Base-by-base conservation (phyloP, 2,113 vertebrate genomes). In the Cyrtonyx montezumae region DNA sequence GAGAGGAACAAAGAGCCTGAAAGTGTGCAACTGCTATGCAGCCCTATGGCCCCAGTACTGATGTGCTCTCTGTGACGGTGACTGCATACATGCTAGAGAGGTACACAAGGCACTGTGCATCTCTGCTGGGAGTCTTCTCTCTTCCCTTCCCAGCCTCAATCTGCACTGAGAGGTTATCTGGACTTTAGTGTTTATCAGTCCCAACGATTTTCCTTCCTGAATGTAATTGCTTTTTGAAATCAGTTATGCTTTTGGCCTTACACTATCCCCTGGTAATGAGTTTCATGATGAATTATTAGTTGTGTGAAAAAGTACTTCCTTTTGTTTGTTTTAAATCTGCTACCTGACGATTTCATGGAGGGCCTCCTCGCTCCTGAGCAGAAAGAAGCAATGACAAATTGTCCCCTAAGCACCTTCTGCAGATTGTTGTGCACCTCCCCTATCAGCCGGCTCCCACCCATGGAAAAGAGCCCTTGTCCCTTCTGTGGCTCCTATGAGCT, bases 21-120 rank as follows among this genome's bases (percentile, higher is more conserved):
- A 70, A 37, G 42, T 3, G 21, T 4, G 18, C 2, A 59, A 3
- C 0, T 2, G 30, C 63, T 26, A 0, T 61, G 20, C 21, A 66
- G 56, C 58, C 46, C 62, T 6, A 0, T 2, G 11, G 2, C 8
- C 36, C 49, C 67, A 25, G 26, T 36, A 46, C 18, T 56, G 22
- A 28, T 0, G 3, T 10, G 28, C 9, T 45, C 67, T 74, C 59
- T 45, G 22, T 23, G 13, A 1, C 16, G 25, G 36, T 46, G 61
- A 3, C 2, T 56, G 66, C 9, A 37, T 42, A 0, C 1, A 2
- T 2, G 49, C 28, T 84, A 73, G 49, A 71, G 40, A 32, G 37
- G 8, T 13, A 22, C 2, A 1, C 53, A 25, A 42, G 34, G 22
- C n/a, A 79, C 13, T 21, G 43, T 42, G 23, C 15, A 48, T n/a